Percentiles rank a stretch among this genome's conserved stretches.
These are phyloP conservation scores for Chymomyza caudatula DNA, from an alignment of 2,888 invertebrate genomes.

Conservation along the genomic window DNA sequence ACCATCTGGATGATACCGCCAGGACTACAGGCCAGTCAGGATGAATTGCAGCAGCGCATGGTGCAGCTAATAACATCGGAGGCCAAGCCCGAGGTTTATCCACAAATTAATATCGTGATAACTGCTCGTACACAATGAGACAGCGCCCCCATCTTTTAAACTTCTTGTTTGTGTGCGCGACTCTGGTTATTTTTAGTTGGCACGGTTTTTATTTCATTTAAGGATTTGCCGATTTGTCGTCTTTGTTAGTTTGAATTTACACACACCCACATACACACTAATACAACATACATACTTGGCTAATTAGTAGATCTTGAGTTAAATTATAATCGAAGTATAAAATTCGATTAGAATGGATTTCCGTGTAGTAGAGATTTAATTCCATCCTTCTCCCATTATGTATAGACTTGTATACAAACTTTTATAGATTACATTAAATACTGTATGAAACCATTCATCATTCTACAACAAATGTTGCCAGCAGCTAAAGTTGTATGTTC, in stretches of 20 bases:
- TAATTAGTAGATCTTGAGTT: not conserved
- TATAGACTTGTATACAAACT: not conserved
- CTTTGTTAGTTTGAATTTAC: not conserved
- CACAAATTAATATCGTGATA: conserved; percentile 78
- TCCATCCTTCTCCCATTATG: not conserved
- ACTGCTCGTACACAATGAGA: conserved; percentile 76
- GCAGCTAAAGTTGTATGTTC: not conserved
- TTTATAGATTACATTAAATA: not conserved
- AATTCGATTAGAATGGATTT: not conserved
- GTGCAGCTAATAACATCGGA: conserved; percentile 75
- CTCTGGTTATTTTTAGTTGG: conserved; percentile 14
- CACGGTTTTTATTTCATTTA: conserved; percentile 24
- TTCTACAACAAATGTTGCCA: not conserved
- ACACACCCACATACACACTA: not conserved
- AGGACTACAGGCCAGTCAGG: conserved; percentile 71
- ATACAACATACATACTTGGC: conserved; percentile 6
- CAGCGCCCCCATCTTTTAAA: conserved; percentile 4
- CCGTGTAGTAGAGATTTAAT: not conserved
- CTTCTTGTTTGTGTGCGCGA: conserved; percentile 1
- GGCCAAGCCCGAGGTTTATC: conserved; percentile 74
- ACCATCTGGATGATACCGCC: conserved; percentile 78
- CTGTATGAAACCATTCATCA: not conserved
- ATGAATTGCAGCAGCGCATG: conserved; percentile 77
- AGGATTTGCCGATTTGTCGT: not conserved
- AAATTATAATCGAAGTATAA: not conserved